Evolutionary conservation across 2,888 invertebrate species (phyloP).

Genomic region (Drosophila nr. medialis): DNA sequence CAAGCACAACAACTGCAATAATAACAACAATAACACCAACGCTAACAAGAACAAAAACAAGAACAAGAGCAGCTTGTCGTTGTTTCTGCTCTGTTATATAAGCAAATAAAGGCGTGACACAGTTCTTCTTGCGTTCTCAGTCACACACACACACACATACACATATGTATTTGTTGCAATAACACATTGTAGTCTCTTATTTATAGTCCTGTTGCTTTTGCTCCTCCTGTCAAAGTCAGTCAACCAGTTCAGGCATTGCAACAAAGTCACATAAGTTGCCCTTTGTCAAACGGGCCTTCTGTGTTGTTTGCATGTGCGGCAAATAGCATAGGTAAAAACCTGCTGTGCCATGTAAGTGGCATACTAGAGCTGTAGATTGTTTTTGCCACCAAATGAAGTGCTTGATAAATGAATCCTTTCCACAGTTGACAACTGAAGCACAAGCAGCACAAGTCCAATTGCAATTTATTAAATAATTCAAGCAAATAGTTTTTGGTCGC

Average conservation of each 20-base stretch:
- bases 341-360: constrained; percentile 22
- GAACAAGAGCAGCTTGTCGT: constrained; percentile 38
- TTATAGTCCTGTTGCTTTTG: constrained; percentile 56
- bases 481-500: constrained; percentile 28
- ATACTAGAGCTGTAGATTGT: constrained; percentile 42
- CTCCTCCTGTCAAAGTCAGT: constrained; percentile 60
- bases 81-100: constrained; percentile 54
- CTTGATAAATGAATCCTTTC: constrained; percentile 53
- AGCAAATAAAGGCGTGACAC: constrained; percentile 74
- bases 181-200: constrained; percentile 58
- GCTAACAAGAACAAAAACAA: constrained; percentile 7
- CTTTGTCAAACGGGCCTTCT: constrained; percentile 27
- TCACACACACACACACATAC: constrained; percentile 40
- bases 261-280: constrained; percentile 50
- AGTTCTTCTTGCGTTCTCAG: constrained; percentile 56
- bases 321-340: constrained; percentile 59
- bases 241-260: constrained; percentile 56
- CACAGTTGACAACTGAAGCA: constrained; percentile 40
- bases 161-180: constrained; percentile 10
- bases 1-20: constrained; percentile 47
- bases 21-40: constrained; percentile 20
- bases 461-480: constrained; percentile 24
- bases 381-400: constrained; percentile 44
- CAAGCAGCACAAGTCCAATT: background rate
- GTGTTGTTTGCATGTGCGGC: constrained; percentile 40